Evolutionary conservation across 2,797 vertebrate species (phyloP), one percentile per base, ranked within the genome.

Genomic region (Enteromius afrohamiltoni): DNA sequence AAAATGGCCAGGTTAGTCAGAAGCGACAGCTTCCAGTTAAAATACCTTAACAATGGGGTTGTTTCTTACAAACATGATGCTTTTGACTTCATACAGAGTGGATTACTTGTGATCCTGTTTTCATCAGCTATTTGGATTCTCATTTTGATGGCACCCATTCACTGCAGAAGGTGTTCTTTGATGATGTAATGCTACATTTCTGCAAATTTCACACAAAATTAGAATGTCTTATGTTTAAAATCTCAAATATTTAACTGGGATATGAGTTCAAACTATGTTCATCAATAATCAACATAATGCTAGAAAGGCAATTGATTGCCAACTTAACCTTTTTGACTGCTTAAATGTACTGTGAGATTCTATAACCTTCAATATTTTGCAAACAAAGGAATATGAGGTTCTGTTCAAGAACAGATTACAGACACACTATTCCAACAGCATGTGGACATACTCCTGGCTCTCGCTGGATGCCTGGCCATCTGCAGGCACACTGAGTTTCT

Each of bases 401-500:
- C 29, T 34, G 71, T 53, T 74, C 58, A n/a, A 13, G 26, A 47
- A 49, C 23, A 51, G 29, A 34, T 49, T 78, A 9, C 29, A 76
- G 13, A 58, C 19, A 58, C 16, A 13, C 55, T 29, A 69, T 23
- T 23, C 31, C 42, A 34, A 29, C 49, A 55, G 16, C 29, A 26
- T 68, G 45, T 55, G 47, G 49, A 29, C 21, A 53, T 37, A 37
- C 2, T 31, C 77, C 67, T 80, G 64, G 47, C 64, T 79, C 79
- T 71, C 5, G 6, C 19, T 31, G 34, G 51, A 58, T 19, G 78
- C 34, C 64, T 58, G 10, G 62, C 53, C 49, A 71, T 80, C 79
- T 70, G 79, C 23, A 34, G 1, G 6, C 51, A 58, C 17, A 19
- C 51, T 60, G 4, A 60, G 23, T 23, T 80, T 42, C 16, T 53